Base-by-base conservation (phyloP, 2,888 invertebrate species). In the Pollenia labialis region DNA sequence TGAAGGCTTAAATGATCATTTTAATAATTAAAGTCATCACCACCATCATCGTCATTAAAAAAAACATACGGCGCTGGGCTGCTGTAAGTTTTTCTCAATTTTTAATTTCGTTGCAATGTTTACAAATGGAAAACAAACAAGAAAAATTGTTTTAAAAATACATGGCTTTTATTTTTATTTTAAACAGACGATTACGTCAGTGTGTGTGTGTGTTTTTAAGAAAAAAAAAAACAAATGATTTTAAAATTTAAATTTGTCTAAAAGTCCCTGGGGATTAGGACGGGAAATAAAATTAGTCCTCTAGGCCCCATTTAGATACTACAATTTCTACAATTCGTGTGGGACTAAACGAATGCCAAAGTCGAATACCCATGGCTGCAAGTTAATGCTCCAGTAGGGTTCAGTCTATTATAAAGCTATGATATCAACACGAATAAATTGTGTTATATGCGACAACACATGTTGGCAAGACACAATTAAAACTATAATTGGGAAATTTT, bases 101-200 rank as follows among this genome's bases (percentile, higher is more conserved):
- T 66, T 58, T 10, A 23, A 32, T 68, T 77, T 48, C 16, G 46
- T 48, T 77, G 56, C 46, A 77, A 58, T 77, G 68, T 77, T 77
- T 68, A 77, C 66, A 40, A 6, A 42, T 14, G 62, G n/a, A 58
- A 72, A 46, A 76, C 46, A 8, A 4, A 64, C 40, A 66, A 6
- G 2, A 74, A 23, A 60, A 74, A 74, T 18, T 32, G 6, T 23
- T 64, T 76, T 76, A 46, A 1, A 44, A 64, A 76, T 44, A 42
- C 18, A 18, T 18, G 62, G 44, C 52, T 18, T 50, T 23, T 66
- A 7, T 54, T 40, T 42, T 42, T 18, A 52, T 44, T 76, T 12
- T 9, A 64, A n/a, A 23, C 44, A 12, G 12, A 77, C 14, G 32
- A 54, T 12, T 54, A 23, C 4, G 18, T 16, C 9, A 40, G 9